Evolutionary conservation across 2,888 invertebrate species (phyloP), one percentile per base, ranked within the genome.

Genomic region (Cantharis rufa): DNA sequence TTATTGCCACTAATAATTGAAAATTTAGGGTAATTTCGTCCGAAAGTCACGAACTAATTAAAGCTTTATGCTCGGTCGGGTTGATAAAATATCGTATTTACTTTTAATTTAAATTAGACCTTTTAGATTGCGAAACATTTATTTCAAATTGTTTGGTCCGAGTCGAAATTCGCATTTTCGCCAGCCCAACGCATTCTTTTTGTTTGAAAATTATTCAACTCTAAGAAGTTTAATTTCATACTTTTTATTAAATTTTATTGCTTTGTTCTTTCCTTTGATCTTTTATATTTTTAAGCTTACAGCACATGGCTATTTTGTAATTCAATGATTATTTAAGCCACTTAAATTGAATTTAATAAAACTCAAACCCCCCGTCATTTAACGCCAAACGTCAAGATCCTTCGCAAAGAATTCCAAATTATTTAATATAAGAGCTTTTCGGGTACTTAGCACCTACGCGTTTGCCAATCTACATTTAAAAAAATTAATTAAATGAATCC

Each of bases 41-140:
- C 62, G 24, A 70, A 74, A 75, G 75, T 75, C 71, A 32, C 70
- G 71, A 71, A 75, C 70, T 75, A 70, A 71, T 71, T 75, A 75
- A 71, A 71, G 75, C 71, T 75, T 75, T 48, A 61, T 69, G 75
- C 61, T 70, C 24, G 75, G 71, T 18, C 64, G 27, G 71, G 24
- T 68, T 70, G 75, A 75, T 71, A 75, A 70, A 75, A 75, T 75
- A 75, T 71, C 28, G 71, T 70, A 75, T 71, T 75, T 75, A 71
- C 75, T 48, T 75, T 75, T 75, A 70, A 75, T 75, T 75, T 75
- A 74, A 74, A 74, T 74, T 74, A 64, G 70, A 69, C 27, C 48
- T 69, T 69, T 28, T 70, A 24, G 74, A 61, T 69, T 74, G 63
- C 24, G 24, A 74, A 74, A 74, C 61, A 63, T 69, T 74, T 28